These are phyloP conservation scores for Semotilus atromaculatus DNA, from an alignment of 2,797 vertebrate species.

Conservation along the genomic window DNA sequence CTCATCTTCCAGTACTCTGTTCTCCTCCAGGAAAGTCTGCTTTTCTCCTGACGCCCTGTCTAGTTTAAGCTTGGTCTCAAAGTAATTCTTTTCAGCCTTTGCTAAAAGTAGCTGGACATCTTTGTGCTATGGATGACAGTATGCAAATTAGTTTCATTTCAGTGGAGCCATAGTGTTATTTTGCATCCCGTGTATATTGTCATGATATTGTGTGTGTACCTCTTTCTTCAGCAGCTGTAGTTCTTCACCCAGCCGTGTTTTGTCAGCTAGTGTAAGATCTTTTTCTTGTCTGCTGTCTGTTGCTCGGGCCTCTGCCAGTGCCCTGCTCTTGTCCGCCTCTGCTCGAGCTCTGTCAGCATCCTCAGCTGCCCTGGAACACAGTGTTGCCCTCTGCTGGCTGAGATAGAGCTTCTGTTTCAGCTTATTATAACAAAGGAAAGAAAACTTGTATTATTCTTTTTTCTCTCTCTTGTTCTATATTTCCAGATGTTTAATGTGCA, in stretches of 20 bases:
- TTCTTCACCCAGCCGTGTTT: conserved; percentile 67
- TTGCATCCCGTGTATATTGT: not conserved
- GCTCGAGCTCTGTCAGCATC: conserved; percentile 63
- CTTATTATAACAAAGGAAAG: conserved; percentile 57
- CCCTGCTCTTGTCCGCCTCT: conserved; percentile 71
- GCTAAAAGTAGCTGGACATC: conserved; percentile 70
- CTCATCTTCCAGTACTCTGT: conserved; percentile 66
- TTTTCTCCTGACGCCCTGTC: conserved; percentile 75
- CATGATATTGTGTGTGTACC: conserved; percentile 54
- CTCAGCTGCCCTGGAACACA: conserved; percentile 69
- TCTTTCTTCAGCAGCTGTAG: conserved; percentile 72
- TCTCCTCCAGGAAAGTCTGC: conserved; percentile 71
- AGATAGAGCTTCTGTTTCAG: conserved; percentile 75
- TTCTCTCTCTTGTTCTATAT: not conserved
- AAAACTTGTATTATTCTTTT: not conserved
- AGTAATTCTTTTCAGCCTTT: conserved; percentile 75
- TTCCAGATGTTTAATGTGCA: not conserved
- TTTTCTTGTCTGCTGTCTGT: conserved; percentile 67
- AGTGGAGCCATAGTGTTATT: not conserved
- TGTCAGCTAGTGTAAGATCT: conserved; percentile 66
- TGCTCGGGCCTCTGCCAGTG: conserved; percentile 69
- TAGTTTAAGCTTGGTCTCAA: conserved; percentile 78
- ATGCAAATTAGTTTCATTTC: not conserved
- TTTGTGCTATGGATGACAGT: conserved; percentile 60
- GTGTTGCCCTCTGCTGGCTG: conserved; percentile 75